Conservation (phyloP, 2,797 vertebrate species). For the Glossophaga mutica region DNA sequence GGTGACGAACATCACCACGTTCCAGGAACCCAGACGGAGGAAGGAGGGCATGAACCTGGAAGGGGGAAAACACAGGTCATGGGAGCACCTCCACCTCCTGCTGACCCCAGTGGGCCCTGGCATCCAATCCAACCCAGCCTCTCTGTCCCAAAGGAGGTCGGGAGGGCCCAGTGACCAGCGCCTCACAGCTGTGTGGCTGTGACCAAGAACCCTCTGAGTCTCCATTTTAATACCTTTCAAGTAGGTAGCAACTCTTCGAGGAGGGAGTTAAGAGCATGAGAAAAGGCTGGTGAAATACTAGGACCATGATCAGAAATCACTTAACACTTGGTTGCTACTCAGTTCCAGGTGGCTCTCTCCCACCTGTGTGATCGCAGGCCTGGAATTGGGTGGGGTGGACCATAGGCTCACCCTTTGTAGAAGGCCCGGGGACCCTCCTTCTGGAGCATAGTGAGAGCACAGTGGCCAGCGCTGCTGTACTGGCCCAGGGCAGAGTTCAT, state of each 20-base stretch:
- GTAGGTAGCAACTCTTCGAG: neutral
- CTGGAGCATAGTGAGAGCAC: constrained; percentile 88
- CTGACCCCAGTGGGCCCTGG: neutral
- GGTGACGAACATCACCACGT: constrained; percentile 95
- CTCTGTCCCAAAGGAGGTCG: neutral
- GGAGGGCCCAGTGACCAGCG: neutral
- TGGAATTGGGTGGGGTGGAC: neutral
- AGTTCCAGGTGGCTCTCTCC: neutral
- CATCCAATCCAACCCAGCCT: neutral
- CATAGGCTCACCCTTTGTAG: constrained; percentile 91
- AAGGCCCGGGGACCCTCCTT: constrained; percentile 90
- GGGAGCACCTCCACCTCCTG: neutral
- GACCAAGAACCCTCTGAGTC: neutral
- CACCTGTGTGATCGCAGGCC: neutral
- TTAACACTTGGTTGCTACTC: neutral
- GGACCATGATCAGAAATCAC: neutral
- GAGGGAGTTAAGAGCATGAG: neutral
- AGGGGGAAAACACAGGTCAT: constrained; percentile 39
- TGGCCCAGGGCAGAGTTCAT: constrained; percentile 90
- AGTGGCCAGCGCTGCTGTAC: constrained; percentile 87
- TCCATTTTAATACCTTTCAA: neutral
- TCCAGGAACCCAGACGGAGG: constrained; percentile 94
- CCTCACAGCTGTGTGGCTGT: neutral
- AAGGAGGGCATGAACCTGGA: constrained; percentile 93
- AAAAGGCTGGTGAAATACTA: neutral